These are phyloP conservation scores for Scaptomyza parva DNA, from an alignment of 2,888 invertebrate genomes.

Conservation along the genomic window DNA sequence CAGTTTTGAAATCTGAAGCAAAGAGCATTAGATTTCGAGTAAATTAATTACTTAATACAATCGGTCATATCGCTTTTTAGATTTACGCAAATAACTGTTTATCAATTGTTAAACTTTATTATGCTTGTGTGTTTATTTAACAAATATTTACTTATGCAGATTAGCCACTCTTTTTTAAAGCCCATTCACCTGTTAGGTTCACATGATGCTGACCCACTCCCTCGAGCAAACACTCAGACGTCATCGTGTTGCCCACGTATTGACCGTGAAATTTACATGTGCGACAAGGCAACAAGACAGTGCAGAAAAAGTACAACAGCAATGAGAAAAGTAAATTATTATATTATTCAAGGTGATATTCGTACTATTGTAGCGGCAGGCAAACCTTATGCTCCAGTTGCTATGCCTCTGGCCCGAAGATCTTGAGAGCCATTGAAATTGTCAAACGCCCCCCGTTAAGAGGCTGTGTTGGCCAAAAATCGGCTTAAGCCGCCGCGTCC, in stretches of 20 bases:
- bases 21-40: not conserved
- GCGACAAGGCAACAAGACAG: constrained; percentile 42
- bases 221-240: constrained; percentile 29
- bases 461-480: constrained; percentile 61
- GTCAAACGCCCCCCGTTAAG: constrained; percentile 73
- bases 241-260: constrained; percentile 49
- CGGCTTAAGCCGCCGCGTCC: constrained; percentile 63
- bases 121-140: not conserved
- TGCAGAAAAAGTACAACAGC: constrained; percentile 34
- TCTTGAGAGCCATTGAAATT: constrained; percentile 70
- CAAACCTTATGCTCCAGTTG: constrained; percentile 66
- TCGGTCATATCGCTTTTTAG: not conserved
- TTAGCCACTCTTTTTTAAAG: constrained; percentile 36
- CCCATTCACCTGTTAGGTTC: constrained; percentile 50
- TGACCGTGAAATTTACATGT: constrained; percentile 69
- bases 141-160: constrained; percentile 30
- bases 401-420: constrained; percentile 53
- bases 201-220: constrained; percentile 20
- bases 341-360: constrained; percentile 51
- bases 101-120: not conserved
- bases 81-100: not conserved
- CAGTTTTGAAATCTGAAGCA: not conserved
- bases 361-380: constrained; percentile 17
- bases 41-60: not conserved
- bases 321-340: constrained; percentile 3